These are phyloP conservation scores for Oceanodroma tethys DNA, from an alignment of 2,113 vertebrate genomes.

Conservation along the genomic window DNA sequence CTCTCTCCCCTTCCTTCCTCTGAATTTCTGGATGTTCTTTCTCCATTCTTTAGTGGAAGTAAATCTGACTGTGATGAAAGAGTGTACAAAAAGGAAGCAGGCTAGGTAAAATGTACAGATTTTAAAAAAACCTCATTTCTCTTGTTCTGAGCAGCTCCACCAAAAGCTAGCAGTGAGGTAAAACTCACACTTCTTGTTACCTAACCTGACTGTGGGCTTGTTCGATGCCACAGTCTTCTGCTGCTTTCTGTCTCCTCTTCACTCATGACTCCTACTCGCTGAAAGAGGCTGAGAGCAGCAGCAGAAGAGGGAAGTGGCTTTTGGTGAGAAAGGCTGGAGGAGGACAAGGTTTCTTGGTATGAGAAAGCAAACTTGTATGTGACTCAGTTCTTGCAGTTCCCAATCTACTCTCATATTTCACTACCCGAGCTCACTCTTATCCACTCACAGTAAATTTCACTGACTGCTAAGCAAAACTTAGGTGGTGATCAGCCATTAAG, in stretches of 20 bases:
- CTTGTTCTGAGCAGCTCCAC: background rate
- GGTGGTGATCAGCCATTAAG: background rate
- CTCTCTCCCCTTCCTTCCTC: background rate
- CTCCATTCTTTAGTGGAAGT: background rate
- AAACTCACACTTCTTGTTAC: background rate
- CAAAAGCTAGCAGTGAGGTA: background rate
- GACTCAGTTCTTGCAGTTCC: conserved; percentile 1
- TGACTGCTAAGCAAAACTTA: background rate
- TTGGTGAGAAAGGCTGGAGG: background rate
- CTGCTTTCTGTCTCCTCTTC: background rate
- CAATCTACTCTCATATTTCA: background rate
- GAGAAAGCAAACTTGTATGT: background rate
- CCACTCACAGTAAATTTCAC: background rate
- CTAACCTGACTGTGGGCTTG: background rate
- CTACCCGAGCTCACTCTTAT: background rate
- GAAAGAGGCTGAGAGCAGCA: background rate
- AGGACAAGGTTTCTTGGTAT: background rate
- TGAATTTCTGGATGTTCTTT: background rate
- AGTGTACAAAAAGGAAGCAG: background rate
- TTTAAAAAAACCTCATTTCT: background rate
- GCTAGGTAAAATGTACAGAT: background rate
- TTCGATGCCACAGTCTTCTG: background rate
- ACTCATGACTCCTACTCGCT: background rate
- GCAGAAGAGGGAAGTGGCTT: conserved; percentile 41
- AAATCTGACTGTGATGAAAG: background rate